Evolutionary conservation across 2,113 vertebrate genomes (phyloP), one percentile per base, ranked within the genome.

Genomic region (Orcinus orca): DNA sequence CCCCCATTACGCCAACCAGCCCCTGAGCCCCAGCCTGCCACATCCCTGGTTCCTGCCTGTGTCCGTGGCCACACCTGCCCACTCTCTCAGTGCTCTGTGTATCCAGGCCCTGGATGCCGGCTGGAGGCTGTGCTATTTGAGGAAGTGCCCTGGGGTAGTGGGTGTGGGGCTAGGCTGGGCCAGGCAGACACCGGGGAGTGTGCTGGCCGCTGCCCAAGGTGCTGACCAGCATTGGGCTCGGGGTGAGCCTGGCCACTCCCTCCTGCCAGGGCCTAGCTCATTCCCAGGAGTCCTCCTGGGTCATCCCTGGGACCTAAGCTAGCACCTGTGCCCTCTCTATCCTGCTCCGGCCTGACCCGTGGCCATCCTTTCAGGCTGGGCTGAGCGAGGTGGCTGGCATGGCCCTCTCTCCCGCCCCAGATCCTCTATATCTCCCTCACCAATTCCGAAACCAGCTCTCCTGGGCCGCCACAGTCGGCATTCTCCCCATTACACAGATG

Each of bases 201-300:
- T 0, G 6, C 87, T 98, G 98, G 98, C 89, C 1, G 29, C 96
- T 98, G 94, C 97, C 96, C 96, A 97, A 93, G 95, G 96, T 97
- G 68, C 95, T 97, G 97, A 93, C 53, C 3, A 0, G 44, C 41
- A 20, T 63, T 11, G 3, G 71, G 85, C 62, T 76, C 77, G 8
- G 44, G n/a, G 29, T 20, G 63, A 83, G 50, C 38, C 82, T 38
- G 26, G 68, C 10, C 33, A 70, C 58, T 44, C 76, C 55, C 68
- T 83, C 77, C 68, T 21, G 9, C 73, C 50, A 74, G 12, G 20
- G 31, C 17, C 47, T 73, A 13, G 36, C 20, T 76, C 6, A 14
- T 92, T 47, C 71, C 63, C 29, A 25, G 55, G 25, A 83, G 58
- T 21, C 44, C 33, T 67, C 41, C 50, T 18, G 77, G 80, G 81